These are phyloP conservation scores for Strongylocentrotus purpuratus DNA, from an alignment of 35 echinoderm and acorn worm species.

Conservation along the genomic window DNA sequence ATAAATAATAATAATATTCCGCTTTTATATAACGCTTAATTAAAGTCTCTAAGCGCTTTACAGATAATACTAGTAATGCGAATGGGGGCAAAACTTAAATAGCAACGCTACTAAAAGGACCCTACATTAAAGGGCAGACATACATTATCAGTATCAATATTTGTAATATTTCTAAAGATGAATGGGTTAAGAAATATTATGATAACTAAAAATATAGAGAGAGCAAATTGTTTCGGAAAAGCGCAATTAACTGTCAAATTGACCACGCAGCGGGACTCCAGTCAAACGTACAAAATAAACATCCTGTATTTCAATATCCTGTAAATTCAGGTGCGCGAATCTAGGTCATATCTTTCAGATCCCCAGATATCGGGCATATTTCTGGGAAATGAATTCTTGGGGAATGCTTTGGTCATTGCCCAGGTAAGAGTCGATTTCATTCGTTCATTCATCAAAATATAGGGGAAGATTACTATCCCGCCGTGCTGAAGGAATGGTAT, in stretches of 20 bases:
- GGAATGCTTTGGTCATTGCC: neutral
- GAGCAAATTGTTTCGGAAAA: neutral
- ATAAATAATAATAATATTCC: no score
- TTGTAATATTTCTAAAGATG: neutral
- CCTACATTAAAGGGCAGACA: no score
- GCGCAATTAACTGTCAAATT: neutral
- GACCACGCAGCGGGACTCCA: neutral
- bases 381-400: neutral
- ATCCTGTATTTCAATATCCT: conserved; percentile 8
- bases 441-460: conserved; percentile 13
- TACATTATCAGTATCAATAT: no score
- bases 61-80: no score
- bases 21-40: no score
- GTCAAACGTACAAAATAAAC: conserved; percentile 4
- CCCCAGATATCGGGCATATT: neutral
- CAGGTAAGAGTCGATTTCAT: neutral
- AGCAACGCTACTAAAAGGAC: no score
- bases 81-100: no score
- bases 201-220: neutral
- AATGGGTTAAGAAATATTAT: neutral
- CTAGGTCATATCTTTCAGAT: neutral
- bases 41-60: no score
- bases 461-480: neutral
- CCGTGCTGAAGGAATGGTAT: neutral
- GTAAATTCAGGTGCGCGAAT: neutral